Base-by-base conservation (phyloP, 2,888 invertebrate species). In the Ryuthela nishihirai region DNA sequence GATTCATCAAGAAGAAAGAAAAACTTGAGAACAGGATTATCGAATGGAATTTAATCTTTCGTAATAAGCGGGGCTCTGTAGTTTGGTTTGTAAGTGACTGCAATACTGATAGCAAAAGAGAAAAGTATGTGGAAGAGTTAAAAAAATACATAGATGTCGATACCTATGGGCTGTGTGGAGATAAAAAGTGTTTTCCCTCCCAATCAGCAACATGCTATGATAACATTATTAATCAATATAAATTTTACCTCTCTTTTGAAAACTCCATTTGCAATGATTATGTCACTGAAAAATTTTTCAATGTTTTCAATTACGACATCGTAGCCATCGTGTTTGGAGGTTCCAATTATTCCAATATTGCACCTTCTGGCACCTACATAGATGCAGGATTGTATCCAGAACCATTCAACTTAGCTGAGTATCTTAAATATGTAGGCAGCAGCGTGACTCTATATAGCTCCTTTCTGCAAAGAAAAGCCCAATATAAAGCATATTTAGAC, bases 201-300 rank as follows among this genome's bases (percentile, higher is more conserved):
- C 62, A 62, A 44, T 70, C 73, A 0, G 54, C 70, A 20, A 63
- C 67, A 36, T 74, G 74, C 54, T 73, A 72, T 62, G 66, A 70
- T 9, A 69, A 70, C 68, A 65, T 74, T 35, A 68, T 70, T 36
- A 70, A 67, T 2, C 9, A 43, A 3, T 63, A 56, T 36, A 56
- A 54, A 29, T 56, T 56, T 43, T 61, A 64, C 18, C 34, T 63
- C 12, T 60, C 60, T 2, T 55, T 63, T 15, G 63, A 61, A 43
- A 56, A 59, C 43, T 60, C 61, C 4, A 49, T 64, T 60, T 72
- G 72, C 54, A 53, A 55, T n/a, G 70, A 72, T 49, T 72, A 72
- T 61, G 66, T 72, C 0, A 71, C 70, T 0, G 72, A 72, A 44
- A 72, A 72, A 41, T 64, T 71, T 10, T 70, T 67, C 48, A 55